These are phyloP conservation scores for Rhynchotus rufescens DNA, from an alignment of 2,797 vertebrate genomes.

Conservation along the genomic window DNA sequence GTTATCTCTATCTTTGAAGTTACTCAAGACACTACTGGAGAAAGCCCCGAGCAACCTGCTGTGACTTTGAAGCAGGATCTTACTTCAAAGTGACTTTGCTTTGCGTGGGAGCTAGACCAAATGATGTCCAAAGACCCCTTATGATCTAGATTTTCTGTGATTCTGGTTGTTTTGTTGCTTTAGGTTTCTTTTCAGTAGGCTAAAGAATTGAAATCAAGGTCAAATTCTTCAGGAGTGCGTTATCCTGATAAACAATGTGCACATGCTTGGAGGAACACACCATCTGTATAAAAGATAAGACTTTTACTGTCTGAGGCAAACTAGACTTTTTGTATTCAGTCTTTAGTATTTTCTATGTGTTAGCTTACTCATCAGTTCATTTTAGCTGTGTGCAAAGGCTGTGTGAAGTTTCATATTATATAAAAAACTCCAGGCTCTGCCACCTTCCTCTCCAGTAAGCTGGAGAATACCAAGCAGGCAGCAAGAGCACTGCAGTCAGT, in stretches of 20 bases:
- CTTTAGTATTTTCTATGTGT: constrained; percentile 7
- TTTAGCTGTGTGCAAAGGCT: constrained; percentile 11
- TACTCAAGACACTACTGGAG: not conserved
- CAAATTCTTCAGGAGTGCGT: constrained; percentile 9
- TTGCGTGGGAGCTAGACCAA: not conserved
- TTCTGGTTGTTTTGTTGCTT: not conserved
- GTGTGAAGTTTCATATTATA: not conserved
- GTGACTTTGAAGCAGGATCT: not conserved
- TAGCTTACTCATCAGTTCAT: not conserved
- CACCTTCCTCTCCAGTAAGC: not conserved
- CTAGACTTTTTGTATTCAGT: not conserved
- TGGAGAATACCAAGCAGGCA: not conserved
- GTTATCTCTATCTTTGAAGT: not conserved
- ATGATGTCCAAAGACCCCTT: not conserved
- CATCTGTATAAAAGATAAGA: not conserved
- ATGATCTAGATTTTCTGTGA: not conserved
- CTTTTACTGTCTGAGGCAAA: not conserved
- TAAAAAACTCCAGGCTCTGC: not conserved
- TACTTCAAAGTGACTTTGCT: not conserved
- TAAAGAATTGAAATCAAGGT: constrained; percentile 35
- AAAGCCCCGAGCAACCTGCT: not conserved
- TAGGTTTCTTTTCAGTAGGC: constrained; percentile 9
- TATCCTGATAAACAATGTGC: constrained; percentile 16
- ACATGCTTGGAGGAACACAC: not conserved
- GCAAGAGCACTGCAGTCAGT: not conserved